Evolutionary conservation across 2,888 invertebrate genomes (phyloP), one percentile per base, ranked within the genome.

Genomic region (Pristionchus entomophagus): DNA sequence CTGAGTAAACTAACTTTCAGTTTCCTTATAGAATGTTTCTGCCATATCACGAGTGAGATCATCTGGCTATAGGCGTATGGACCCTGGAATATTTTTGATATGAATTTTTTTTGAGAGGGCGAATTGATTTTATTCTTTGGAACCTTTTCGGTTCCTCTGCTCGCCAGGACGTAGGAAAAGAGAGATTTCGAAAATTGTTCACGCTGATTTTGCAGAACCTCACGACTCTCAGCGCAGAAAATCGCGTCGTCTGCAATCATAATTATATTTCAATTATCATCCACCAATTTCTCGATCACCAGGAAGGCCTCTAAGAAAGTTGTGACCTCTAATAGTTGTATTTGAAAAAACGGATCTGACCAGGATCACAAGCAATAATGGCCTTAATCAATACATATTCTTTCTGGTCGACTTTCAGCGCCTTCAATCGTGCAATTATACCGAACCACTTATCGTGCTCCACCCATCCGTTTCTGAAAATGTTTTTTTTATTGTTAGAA

Each of bases 141-240:
- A 8, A 78, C 78, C 78, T 78, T 41, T 12, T 41, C 45, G 29
- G 78, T 4, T 49, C 78, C 78, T 26, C 49, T 26, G 6, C 78
- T 78, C 3, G 78, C 78, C 45, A 78, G 17, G 2, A 78, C 45
- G n/a, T 78, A 78, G 49, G 78, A 78, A 14, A 49, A n/a, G 6
- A 78, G 78, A 26, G 78, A 78, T 78, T 49, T 78, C 12, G 78
- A 45, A 49, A 49, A 78, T 49, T 78, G 45, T 49, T 78, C 78
- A n/a, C 78, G 78, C 6, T 45, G 26, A 6, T 32, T 12, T 10
- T 49, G 78, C 49, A 78, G 38, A 14, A 69, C 22, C 35, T 41
- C 5, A 19, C 41, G 38, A 41, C 35, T 41, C 19, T 69, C 38
- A n/a, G 35, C 38, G 19, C 38, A 69, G 38, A 69, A 41, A 35